phyloP scores from a whole-genome alignment of 1,140 invertebrate species.

The Xylocopa sonorina region DNA sequence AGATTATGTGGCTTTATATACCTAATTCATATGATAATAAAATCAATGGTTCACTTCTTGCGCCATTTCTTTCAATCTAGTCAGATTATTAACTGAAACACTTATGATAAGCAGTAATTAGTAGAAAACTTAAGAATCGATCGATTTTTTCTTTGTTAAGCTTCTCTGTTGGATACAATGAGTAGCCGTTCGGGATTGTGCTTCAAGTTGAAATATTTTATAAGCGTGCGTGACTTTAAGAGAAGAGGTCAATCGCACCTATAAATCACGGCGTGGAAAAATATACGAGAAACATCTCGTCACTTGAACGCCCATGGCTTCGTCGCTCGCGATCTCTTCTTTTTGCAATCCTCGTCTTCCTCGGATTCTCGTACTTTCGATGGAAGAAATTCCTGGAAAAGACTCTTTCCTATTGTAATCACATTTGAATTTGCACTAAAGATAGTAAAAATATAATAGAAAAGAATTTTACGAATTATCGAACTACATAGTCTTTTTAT shows the following conservation, averaged over 20 bases:
- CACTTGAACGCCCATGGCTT: conserved; percentile 6
- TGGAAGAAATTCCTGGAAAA: too few species aligned
- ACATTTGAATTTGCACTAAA: too few species aligned
- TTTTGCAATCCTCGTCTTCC: background rate
- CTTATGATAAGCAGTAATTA: background rate
- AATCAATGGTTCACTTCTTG: too few species aligned
- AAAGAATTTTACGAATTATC: too few species aligned
- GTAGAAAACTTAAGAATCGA: background rate
- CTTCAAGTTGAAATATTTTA: conserved; percentile 7
- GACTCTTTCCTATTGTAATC: too few species aligned
- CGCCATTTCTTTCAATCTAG: too few species aligned
- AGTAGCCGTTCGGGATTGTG: background rate
- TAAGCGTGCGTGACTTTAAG: background rate
- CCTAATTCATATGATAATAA: background rate
- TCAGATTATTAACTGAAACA: too few species aligned
- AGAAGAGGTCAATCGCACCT: conserved; percentile 23
- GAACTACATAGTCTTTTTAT: too few species aligned
- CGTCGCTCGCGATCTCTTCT: conserved; percentile 1
- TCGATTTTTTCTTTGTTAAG: too few species aligned
- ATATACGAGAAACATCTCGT: conserved; percentile 5
- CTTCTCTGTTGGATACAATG: background rate
- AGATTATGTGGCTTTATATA: too few species aligned
- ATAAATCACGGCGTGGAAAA: conserved; percentile 24
- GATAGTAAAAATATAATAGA: too few species aligned
- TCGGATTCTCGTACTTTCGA: background rate